Conservation (phyloP, 2,888 invertebrate genomes). For the Dolichopus griseipennis region DNA sequence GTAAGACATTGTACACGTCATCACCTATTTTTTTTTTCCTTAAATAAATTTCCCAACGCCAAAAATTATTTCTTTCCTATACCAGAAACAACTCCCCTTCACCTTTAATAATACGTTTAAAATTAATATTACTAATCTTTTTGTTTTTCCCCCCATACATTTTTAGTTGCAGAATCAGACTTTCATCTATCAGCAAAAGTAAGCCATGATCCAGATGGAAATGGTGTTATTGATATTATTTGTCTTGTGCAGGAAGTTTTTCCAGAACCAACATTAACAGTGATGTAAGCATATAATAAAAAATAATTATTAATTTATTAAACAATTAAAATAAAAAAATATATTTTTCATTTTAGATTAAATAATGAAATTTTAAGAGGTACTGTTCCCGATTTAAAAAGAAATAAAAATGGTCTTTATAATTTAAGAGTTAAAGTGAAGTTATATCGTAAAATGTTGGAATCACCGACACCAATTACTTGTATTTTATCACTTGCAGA, state of each 20-base stretch:
- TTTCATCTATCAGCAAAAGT: slow-evolving; percentile 40
- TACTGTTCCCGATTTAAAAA: slow-evolving; percentile 1
- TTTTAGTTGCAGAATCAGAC: slow-evolving; percentile 41
- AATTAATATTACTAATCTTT: slow-evolving; percentile 1
- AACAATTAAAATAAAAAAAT: background rate
- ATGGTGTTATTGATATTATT: slow-evolving; percentile 38
- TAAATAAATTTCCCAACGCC: too few relatives aligned
- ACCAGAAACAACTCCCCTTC: too few relatives aligned
- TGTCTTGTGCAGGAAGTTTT: slow-evolving; percentile 42
- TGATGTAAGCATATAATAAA: slow-evolving; percentile 33
- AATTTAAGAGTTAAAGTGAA: slow-evolving; percentile 41
- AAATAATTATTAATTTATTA: background rate
- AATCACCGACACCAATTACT: slow-evolving; percentile 44
- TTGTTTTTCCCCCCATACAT: too few relatives aligned
- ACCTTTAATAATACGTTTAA: too few relatives aligned
- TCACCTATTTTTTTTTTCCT: too few relatives aligned
- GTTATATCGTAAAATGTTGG: slow-evolving; percentile 40
- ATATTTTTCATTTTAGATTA: slow-evolving; percentile 8
- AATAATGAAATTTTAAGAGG: background rate
- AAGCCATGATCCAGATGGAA: slow-evolving; percentile 29
- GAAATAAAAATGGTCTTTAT: slow-evolving; percentile 40
- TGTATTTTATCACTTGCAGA: slow-evolving; percentile 43
- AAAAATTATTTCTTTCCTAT: too few relatives aligned
- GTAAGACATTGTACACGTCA: too few relatives aligned
- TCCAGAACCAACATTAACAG: slow-evolving; percentile 38